Base-by-base conservation (phyloP, 2,888 invertebrate species). In the Odontomyia ornata region DNA sequence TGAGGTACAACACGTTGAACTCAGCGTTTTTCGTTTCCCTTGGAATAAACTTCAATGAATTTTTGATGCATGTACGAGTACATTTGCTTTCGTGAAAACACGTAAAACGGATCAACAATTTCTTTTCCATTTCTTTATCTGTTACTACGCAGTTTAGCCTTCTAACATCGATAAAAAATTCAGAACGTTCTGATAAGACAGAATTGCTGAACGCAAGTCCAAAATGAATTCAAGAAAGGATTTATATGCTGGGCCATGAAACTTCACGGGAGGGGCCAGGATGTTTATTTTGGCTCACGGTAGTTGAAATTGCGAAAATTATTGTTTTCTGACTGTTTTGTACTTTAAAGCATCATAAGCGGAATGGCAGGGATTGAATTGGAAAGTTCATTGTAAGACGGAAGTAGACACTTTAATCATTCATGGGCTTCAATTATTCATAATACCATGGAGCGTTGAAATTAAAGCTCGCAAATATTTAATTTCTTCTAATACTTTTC, bases 41-140 rank as follows among this genome's bases (percentile, higher is more conserved):
- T 25, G 11, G 43, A 3, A 67, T 43, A 18, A 67, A 67, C 43
- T 43, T 43, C 36, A 36, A 18, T 36, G 30, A 21, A 11, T 11
- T 43, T 9, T 18, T 67, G n/a, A n/a, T 18, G 21, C 67, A 27
- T 43, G 36, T 5, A 36, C 5, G 36, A 18, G 36, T 5, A 36
- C 5, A 9, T 36, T 36, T 36, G 9, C 36, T 36, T 36, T 36
- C 36, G 36, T 36, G 36, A 3, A 36, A 36, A 9, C 9, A 36
- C 36, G 36, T 36, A 36, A 43, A 67, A 67, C 27, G 67, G 67
- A 67, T 67, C 43, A 67, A 67, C 36, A 18, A n/a, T 67, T 67
- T 43, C 27, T 21, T 21, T 36, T 9, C 9, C 36, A 36, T 36
- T n/a, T 36, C 36, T 36, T 36, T 36, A 36, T 36, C 36, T 36